Conservation (phyloP, 2,113 vertebrate genomes). For the Centropus unirufus region DNA sequence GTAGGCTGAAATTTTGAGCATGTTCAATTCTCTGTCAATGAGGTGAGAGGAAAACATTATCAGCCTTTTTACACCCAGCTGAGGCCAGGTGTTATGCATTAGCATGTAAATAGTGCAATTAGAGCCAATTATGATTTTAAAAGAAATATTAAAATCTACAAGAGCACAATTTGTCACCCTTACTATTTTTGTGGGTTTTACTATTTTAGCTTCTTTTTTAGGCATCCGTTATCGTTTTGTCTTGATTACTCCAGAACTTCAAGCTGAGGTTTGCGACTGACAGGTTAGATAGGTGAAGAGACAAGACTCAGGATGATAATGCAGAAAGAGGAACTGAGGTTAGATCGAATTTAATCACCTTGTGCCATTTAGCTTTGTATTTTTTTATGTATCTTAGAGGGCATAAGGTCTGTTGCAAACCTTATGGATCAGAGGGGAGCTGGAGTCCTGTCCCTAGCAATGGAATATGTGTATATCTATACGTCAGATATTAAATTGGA, state of each 20-base stretch:
- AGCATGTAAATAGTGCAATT: slow-evolving; percentile 73
- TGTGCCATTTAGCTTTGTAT: background rate
- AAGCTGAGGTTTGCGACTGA: background rate
- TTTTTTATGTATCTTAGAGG: background rate
- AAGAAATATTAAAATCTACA: slow-evolving; percentile 60
- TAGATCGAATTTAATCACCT: background rate
- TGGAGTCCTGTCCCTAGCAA: background rate
- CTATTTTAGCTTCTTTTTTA: slow-evolving; percentile 8
- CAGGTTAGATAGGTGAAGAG: background rate
- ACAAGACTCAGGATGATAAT: background rate
- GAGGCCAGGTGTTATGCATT: slow-evolving; percentile 79
- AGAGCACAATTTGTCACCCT: slow-evolving; percentile 39
- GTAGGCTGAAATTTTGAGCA: background rate
- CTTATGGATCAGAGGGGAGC: background rate
- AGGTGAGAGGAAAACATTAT: slow-evolving; percentile 68
- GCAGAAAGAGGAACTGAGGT: background rate
- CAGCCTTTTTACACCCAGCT: slow-evolving; percentile 70
- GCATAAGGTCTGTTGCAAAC: background rate
- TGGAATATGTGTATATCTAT: background rate
- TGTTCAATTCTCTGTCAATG: slow-evolving; percentile 54
- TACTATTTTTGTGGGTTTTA: slow-evolving; percentile 11
- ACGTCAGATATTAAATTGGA: background rate
- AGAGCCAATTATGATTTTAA: slow-evolving; percentile 67
- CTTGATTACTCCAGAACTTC: slow-evolving; percentile 27
- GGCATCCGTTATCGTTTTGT: slow-evolving; percentile 9